Conservation (phyloP, 1,140 invertebrate genomes). For the Ylistrum balloti region DNA sequence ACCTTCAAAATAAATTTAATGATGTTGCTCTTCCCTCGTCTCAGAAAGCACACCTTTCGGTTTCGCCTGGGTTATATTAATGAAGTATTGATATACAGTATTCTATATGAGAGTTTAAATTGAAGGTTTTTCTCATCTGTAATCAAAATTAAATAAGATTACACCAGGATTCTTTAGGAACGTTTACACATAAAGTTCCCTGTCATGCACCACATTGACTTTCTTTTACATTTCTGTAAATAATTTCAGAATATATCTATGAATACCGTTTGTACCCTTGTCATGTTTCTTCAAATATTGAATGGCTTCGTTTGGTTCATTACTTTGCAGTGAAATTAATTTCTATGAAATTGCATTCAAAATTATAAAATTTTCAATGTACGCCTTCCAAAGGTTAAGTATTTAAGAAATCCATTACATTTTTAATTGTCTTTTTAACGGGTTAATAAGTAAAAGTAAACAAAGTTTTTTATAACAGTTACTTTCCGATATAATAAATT, state of each 20-base stretch:
- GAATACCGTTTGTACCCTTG: too few relatives aligned
- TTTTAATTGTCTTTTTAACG: too few relatives aligned
- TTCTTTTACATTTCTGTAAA: too few relatives aligned
- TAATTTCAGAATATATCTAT: too few relatives aligned
- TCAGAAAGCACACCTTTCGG: neutral
- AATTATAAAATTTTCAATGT: neutral
- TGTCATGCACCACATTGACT: neutral
- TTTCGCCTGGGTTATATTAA: neutral
- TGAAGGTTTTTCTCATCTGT: too few relatives aligned
- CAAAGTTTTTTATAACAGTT: slow-evolving; percentile 21
- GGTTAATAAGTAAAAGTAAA: neutral
- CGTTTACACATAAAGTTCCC: neutral
- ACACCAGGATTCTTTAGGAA: neutral
- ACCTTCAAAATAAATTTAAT: neutral
- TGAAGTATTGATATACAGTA: neutral
- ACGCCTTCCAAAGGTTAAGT: neutral
- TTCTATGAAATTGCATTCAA: neutral
- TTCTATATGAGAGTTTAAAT: neutral
- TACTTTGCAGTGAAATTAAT: neutral
- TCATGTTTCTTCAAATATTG: too few relatives aligned
- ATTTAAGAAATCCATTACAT: neutral
- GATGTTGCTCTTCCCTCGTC: neutral
- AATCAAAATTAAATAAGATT: too few relatives aligned
- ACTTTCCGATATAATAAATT: too few relatives aligned
- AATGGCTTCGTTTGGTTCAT: neutral